Percentiles rank a stretch among this genome's conserved stretches.
Conservation (phyloP, 2,797 vertebrate genomes). For the Petrocephalus sullivani region DNA sequence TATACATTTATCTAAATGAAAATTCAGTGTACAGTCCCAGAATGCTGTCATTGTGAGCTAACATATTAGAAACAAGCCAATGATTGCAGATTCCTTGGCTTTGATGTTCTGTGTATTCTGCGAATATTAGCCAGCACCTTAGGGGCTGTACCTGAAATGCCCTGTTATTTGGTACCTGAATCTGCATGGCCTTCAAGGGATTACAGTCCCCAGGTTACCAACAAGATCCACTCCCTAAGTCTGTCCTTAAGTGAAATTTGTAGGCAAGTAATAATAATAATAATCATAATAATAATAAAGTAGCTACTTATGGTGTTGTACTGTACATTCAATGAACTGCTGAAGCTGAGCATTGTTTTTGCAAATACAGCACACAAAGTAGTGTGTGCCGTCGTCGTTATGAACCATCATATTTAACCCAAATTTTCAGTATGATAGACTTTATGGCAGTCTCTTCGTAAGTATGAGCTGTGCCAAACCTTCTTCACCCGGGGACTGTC, state of each 20-base stretch:
- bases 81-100: not conserved
- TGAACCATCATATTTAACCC: not conserved
- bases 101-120: not conserved
- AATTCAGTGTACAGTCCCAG: not conserved
- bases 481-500: not conserved
- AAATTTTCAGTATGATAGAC: not conserved
- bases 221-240: not conserved
- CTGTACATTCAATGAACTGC: not conserved
- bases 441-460: not conserved
- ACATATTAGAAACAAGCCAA: not conserved
- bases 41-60: not conserved
- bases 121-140: not conserved
- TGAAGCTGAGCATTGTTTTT: not conserved
- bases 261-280: not conserved
- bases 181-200: not conserved
- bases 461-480: not conserved
- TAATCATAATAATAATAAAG: not conserved
- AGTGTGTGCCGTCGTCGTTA: not conserved
- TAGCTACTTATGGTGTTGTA: not conserved
- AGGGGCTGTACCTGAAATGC: not conserved
- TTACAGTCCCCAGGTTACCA: not conserved
- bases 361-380: not conserved
- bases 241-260: not conserved
- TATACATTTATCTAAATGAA: not conserved
- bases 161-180: not conserved